phyloP scores from a whole-genome alignment of 2,888 invertebrate genomes.

The Noctuana brunneofusca region DNA sequence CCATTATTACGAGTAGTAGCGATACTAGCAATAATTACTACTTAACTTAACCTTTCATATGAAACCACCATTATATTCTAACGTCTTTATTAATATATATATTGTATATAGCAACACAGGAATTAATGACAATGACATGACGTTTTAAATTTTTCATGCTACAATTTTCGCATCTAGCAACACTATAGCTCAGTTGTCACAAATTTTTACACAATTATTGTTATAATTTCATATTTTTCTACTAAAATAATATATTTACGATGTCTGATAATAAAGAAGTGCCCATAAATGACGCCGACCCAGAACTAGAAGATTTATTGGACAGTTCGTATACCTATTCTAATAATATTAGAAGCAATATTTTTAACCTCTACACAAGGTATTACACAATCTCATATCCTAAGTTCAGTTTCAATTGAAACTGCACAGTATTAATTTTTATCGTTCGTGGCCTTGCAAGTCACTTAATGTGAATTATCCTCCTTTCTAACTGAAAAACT shows the following conservation, averaged over 20 bases:
- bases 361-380: slow-evolving; percentile 31
- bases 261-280: slow-evolving; percentile 74
- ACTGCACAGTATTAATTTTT: neutral
- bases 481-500: neutral
- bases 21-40: no score
- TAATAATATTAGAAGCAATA: neutral
- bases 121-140: no score
- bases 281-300: slow-evolving; percentile 76
- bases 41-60: no score
- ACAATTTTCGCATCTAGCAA: no score
- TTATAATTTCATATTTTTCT: slow-evolving; percentile 21
- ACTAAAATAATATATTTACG: slow-evolving; percentile 39
- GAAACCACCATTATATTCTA: no score
- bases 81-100: no score
- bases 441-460: neutral
- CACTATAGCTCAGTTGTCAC: slow-evolving; percentile 2
- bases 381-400: slow-evolving; percentile 39
- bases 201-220: slow-evolving; percentile 10
- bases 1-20: no score
- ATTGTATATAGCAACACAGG: no score
- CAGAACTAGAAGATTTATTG: slow-evolving; percentile 88
- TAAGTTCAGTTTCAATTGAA: slow-evolving; percentile 5
- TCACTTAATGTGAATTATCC: neutral
- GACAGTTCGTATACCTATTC: slow-evolving; percentile 86
- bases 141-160: no score